A percentile compares a stretch with the other conserved stretches of the same genome.
phyloP scores from a whole-genome alignment of 1,140 invertebrate genomes.

The Lasaia peninsularis region DNA sequence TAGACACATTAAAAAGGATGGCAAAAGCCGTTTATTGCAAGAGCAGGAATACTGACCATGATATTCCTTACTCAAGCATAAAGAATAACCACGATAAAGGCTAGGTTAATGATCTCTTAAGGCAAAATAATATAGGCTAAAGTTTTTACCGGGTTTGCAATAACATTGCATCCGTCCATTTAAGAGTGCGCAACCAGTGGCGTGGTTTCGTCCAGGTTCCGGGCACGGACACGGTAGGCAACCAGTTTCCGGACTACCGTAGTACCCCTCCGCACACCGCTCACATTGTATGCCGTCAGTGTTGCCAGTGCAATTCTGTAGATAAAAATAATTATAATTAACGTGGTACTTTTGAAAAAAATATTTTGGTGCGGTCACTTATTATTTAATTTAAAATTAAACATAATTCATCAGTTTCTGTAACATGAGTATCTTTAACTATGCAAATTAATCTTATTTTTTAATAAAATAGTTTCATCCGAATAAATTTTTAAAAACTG shows the following conservation, averaged over 20 bases:
- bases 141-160: constrained; percentile 80
- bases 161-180: constrained; percentile 80
- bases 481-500: no score
- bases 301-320: constrained; percentile 89
- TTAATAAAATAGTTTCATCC: no score
- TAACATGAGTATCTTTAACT: no score
- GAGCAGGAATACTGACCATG: no score
- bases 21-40: no score
- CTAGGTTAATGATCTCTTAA: neutral
- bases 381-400: neutral
- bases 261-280: constrained; percentile 89
- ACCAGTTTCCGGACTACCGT: constrained; percentile 85
- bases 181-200: constrained; percentile 81
- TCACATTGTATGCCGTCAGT: constrained; percentile 89
- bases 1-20: no score
- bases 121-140: neutral
- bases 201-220: constrained; percentile 83
- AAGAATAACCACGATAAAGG: no score
- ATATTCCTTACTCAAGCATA: no score
- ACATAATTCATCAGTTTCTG: no score
- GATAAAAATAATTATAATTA: no score
- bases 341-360: no score
- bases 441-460: no score
- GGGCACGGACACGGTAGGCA: constrained; percentile 94
- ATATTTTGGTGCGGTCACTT: neutral